Evolutionary conservation across 2,797 vertebrate species (phyloP).

Genomic region (Semotilus atromaculatus): DNA sequence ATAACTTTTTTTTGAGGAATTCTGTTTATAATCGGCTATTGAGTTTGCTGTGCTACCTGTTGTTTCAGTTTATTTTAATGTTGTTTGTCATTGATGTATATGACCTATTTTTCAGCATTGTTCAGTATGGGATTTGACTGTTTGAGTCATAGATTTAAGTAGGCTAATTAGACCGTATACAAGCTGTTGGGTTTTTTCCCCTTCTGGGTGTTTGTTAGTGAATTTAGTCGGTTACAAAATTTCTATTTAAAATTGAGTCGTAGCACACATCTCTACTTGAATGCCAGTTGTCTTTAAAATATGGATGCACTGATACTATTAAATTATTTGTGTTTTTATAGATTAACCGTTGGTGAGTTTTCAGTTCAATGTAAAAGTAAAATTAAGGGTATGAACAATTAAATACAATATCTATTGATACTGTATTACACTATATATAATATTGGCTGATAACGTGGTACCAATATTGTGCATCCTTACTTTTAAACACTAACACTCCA

Average conservation of each 20-base stretch:
- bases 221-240: neutral
- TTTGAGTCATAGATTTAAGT: neutral
- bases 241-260: too few species aligned
- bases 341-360: neutral
- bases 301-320: neutral
- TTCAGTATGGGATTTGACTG: neutral
- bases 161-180: neutral
- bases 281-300: neutral
- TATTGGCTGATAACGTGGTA: neutral
- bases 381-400: neutral
- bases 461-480: neutral
- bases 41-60: neutral
- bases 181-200: neutral
- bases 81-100: neutral
- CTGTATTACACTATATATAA: neutral
- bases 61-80: neutral
- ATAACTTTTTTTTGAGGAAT: neutral
- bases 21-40: neutral
- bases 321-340: neutral
- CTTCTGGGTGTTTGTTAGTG: neutral
- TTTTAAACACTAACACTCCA: neutral
- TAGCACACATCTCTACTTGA: neutral
- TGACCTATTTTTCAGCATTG: neutral
- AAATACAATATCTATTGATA: neutral
- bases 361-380: neutral